Base-by-base conservation (phyloP, 2,113 vertebrate genomes). In the Hypomesus transpacificus region DNA sequence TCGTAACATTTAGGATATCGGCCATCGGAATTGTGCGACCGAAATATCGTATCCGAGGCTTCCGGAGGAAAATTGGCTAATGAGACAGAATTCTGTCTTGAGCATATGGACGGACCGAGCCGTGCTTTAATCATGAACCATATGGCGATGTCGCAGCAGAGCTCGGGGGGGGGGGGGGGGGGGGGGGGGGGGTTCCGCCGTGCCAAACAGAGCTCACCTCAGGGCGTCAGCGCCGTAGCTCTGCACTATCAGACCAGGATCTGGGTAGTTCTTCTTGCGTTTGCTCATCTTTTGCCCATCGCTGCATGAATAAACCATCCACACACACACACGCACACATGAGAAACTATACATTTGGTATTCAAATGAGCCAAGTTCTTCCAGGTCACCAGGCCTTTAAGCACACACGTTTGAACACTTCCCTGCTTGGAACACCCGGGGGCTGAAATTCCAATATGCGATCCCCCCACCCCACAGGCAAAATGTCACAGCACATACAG, bases 251-350 rank as follows among this genome's bases (percentile, higher is more conserved):
- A 87, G 74, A 70, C 88, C 82, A 0, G 97, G 97, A 77, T 99
- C 97, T 0, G 97, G 97, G 56, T 99, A 99, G 86, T 99, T 98
- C 93, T 98, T 99, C 89, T 98, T 99, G 46, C 96, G 94, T 85
- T 98, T 99, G 88, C 96, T 98, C 97, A 99, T 98, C 90, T 99
- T 99, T 81, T 99, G 97, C 69, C 97, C 97, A 90, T 99, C 97
- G 74, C 97, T 99, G 82, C 61, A 61, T 74, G 82, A 80, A 66
- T 24, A 53, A 76, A 68, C 81, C 63, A 81, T 66, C 71, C 52
- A 85, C 61, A 87, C 66, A 67, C 76, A 74, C 64, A 66, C 70
- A 80, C 75, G 78, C 22, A 76, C 46, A 66, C 70, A 72, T 70
- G 71, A 78, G 75, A 69, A 84, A 77, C 69, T 65, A 62, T 75